Evolutionary conservation across 2,888 invertebrate genomes (phyloP).

Genomic region (Glyphotaelius pellucidus): DNA sequence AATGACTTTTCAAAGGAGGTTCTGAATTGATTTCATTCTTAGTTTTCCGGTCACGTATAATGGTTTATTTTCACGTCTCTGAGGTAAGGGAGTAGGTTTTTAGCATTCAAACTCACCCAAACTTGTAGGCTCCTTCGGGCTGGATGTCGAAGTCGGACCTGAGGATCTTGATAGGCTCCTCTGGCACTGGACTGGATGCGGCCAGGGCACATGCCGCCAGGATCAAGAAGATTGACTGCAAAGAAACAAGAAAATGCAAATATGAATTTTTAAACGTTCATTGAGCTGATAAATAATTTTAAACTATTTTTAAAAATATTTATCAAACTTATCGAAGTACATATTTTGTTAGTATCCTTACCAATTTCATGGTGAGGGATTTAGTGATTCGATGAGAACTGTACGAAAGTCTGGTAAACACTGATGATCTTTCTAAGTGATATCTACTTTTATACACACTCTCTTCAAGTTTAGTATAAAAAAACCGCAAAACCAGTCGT

Average conservation of each 20-base stretch:
- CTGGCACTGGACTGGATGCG: conserved; percentile 64
- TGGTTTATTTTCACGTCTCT: too few relatives aligned
- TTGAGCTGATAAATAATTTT: background rate
- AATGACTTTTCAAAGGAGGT: too few relatives aligned
- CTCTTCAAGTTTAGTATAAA: background rate
- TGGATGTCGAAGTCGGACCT: conserved; percentile 60
- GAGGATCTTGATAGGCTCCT: conserved; percentile 60
- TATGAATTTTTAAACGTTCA: background rate
- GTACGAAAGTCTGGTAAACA: conserved; percentile 16
- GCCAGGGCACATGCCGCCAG: conserved; percentile 47
- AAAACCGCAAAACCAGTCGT: background rate
- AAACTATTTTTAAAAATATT: background rate
- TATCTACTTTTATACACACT: conserved; percentile 55
- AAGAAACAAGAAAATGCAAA: background rate
- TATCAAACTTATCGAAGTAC: too few relatives aligned
- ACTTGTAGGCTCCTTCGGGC: conserved; percentile 61
- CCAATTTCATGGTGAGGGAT: conserved; percentile 31
- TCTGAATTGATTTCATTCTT: too few relatives aligned
- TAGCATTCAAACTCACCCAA: conserved; percentile 50
- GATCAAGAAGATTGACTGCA: conserved; percentile 52
- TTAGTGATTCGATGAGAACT: background rate
- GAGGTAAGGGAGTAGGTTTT: too few relatives aligned
- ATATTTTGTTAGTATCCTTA: background rate
- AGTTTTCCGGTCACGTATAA: too few relatives aligned
- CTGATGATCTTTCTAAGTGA: conserved; percentile 30